Percentiles rank a stretch among this genome's conserved stretches.
Conservation (phyloP, 2,888 invertebrate species). For the Melinaea marsaeus region DNA sequence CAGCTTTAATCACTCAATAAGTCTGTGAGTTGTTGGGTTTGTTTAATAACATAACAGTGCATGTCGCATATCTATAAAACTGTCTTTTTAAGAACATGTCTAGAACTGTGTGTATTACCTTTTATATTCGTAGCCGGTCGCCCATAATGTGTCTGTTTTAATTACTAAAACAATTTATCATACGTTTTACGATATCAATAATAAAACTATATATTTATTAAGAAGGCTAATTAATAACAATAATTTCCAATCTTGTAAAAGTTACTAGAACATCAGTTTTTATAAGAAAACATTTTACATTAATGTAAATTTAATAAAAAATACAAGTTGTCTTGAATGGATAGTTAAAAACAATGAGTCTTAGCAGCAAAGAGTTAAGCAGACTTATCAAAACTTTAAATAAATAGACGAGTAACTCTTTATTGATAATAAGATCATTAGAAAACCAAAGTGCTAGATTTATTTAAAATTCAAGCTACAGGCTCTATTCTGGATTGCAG, state of each 20-base stretch:
- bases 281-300: too few relatives aligned
- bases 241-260: too few relatives aligned
- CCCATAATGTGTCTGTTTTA: conserved; percentile 11
- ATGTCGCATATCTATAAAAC: neutral
- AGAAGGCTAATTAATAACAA: too few relatives aligned
- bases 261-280: too few relatives aligned
- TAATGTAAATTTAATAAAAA: too few relatives aligned
- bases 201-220: neutral
- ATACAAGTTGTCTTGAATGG: too few relatives aligned
- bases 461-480: neutral
- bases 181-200: neutral
- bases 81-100: conserved; percentile 9
- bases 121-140: conserved; percentile 23
- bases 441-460: neutral
- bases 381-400: too few relatives aligned
- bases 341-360: too few relatives aligned
- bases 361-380: too few relatives aligned
- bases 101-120: conserved; percentile 14
- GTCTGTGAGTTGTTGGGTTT: too few relatives aligned
- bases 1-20: neutral
- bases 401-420: too few relatives aligned
- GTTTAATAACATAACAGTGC: neutral
- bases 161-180: neutral
- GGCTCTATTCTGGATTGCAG: neutral
- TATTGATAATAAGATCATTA: too few relatives aligned